Conservation (phyloP, 2,113 vertebrate species). For the Spilogale gracilis region DNA sequence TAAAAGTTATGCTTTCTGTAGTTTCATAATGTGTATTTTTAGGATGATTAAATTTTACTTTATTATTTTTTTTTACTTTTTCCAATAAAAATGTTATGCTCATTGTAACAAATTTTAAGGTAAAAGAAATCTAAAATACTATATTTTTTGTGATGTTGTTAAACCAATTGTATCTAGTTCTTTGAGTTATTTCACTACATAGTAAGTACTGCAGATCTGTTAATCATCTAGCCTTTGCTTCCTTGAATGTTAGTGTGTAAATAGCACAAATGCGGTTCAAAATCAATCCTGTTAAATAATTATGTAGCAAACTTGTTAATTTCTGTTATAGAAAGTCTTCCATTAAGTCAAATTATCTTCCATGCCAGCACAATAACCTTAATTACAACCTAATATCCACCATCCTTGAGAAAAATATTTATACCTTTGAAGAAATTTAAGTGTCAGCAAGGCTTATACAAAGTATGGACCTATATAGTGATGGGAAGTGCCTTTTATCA, state of each 20-base stretch:
- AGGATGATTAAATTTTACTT: neutral
- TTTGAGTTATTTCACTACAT: neutral
- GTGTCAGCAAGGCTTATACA: conserved; percentile 71
- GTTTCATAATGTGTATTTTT: neutral
- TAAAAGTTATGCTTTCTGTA: neutral
- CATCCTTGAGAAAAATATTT: conserved; percentile 65
- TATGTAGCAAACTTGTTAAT: conserved; percentile 58
- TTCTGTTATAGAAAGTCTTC: conserved; percentile 66
- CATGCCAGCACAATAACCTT: conserved; percentile 3
- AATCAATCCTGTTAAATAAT: neutral
- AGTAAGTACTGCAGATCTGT: neutral
- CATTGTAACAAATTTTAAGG: neutral
- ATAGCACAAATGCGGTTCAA: neutral
- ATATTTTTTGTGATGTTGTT: neutral
- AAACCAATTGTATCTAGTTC: neutral
- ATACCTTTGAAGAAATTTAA: conserved; percentile 66
- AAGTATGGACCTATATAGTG: conserved; percentile 60
- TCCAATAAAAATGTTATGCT: neutral
- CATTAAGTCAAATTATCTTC: conserved; percentile 73
- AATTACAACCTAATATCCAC: conserved; percentile 58
- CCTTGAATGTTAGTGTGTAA: neutral
- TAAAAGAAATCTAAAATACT: neutral
- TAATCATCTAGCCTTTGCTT: neutral
- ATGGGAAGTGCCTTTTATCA: conserved; percentile 67
- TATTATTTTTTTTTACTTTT: neutral